A percentile compares a stretch with the other conserved stretches of the same genome.
phyloP scores from a whole-genome alignment of 2,888 invertebrate species.

The Teinopalpus imperialis region DNA sequence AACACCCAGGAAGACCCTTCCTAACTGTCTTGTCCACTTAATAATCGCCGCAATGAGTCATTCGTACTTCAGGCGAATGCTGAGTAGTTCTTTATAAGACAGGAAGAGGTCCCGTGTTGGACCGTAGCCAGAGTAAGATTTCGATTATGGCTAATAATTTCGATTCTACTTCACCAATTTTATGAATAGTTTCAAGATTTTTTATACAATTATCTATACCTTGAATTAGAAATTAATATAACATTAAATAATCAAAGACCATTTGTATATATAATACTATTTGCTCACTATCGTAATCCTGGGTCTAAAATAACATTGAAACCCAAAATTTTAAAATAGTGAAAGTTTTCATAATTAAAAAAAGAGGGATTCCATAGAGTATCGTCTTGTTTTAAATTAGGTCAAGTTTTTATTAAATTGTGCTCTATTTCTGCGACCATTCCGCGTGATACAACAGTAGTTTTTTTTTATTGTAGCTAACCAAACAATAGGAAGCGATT shows the following conservation, averaged over 20 bases:
- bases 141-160: conserved; percentile 40
- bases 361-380: too few species aligned
- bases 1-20: conserved; percentile 15
- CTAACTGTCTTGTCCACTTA: conserved; percentile 21
- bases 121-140: conserved; percentile 60
- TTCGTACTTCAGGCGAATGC: conserved; percentile 29
- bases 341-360: too few species aligned
- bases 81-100: conserved; percentile 36
- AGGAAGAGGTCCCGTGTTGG: conserved; percentile 49
- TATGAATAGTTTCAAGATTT: too few species aligned
- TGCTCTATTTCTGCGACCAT: conserved; percentile 1
- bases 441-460: background rate
- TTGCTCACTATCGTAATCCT: too few species aligned
- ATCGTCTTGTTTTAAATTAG: conserved; percentile 8
- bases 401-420: conserved; percentile 20
- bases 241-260: too few species aligned
- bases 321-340: too few species aligned
- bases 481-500: conserved; percentile 18
- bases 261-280: too few species aligned
- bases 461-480: conserved; percentile 19
- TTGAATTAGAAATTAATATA: too few species aligned
- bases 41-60: conserved; percentile 23
- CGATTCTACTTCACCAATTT: conserved; percentile 12
- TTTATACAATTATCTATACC: too few species aligned
- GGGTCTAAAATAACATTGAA: too few species aligned